Base-by-base conservation (phyloP, 2,888 invertebrate genomes). In the Apotomis capreana region DNA sequence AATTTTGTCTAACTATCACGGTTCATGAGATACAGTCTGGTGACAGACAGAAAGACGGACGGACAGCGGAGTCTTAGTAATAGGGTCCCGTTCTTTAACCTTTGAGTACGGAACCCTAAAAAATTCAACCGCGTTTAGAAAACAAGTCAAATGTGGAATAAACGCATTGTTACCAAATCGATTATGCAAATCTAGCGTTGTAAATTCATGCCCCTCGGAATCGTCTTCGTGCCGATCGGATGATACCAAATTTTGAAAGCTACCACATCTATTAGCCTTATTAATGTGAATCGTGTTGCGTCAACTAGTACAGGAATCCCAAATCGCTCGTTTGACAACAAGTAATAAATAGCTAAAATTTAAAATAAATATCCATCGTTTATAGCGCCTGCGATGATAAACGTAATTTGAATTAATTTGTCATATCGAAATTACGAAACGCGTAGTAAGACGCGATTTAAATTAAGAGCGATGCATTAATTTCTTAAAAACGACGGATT, bases 321-420 rank as follows among this genome's bases (percentile, higher is more conserved):
- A 79, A 84, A 85, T 81, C 77, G 77, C 77, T 81, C 82, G 84
- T 86, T 87, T 86, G 86, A 86, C 83, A 84, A 76, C 74, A 77
- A 77, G 82, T 88, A 84, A 89, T 88, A 89, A 89, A 90, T 90
- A 80, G 84, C 78, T 73, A 78, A 82, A 84, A 89, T 89, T 68
- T 63, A 63, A 68, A 62, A 68, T 68, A 72, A 62, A 68, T 63
- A 46, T 60, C 64, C 13, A 59, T 51, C 68, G 61, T 72, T 68
- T 68, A 72, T 57, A 58, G 57, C 40, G 63, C 57, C 63, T 68
- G 10, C 5, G 59, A 63, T 58, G 62, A 68, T 63, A 58, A 63
- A 68, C 26, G 46, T 57, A 63, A 68, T 72, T 72, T 44, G 63
- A 59, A 72, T 72, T 72, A 72, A 68, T 72, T 68, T 68, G 63